A percentile compares a stretch with the other conserved stretches of the same genome.
Conservation (phyloP, 1,140 invertebrate genomes). For the Araneus ventricosus region DNA sequence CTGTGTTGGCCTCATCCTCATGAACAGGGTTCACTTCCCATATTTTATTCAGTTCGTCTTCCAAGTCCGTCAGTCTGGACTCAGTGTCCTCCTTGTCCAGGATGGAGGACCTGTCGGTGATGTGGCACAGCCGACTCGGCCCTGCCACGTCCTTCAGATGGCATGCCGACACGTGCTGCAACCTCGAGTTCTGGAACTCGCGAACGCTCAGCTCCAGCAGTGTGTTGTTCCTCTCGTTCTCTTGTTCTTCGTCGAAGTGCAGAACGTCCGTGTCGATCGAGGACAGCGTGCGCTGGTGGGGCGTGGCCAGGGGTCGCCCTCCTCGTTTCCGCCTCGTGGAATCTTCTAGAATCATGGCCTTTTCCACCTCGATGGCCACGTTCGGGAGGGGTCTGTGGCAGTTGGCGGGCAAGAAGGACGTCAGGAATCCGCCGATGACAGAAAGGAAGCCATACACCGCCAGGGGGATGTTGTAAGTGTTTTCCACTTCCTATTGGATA, state of each 20-base stretch:
- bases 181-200: neutral
- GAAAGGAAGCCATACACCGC: constrained; percentile 75
- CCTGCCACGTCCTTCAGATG: constrained; percentile 16
- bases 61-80: constrained; percentile 69
- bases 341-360: constrained; percentile 41
- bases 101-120: neutral
- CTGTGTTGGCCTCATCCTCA: neutral
- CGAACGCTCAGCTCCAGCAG: constrained; percentile 49
- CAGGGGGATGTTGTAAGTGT: constrained; percentile 57
- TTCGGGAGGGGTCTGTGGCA: constrained; percentile 75
- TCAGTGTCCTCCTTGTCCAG: constrained; percentile 40
- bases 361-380: constrained; percentile 72
- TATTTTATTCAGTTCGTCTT: constrained; percentile 68
- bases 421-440: constrained; percentile 71
- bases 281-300: neutral
- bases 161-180: neutral
- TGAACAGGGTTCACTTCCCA: constrained; percentile 62
- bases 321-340: neutral
- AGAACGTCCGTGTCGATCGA: neutral
- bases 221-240: constrained; percentile 51
- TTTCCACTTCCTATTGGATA: constrained; percentile 61
- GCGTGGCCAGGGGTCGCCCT: neutral
- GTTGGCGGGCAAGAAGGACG: constrained; percentile 73
- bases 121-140: neutral
- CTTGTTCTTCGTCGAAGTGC: constrained; percentile 45